Base-by-base conservation (phyloP, 1,140 invertebrate species). In the Oppia nitens region DNA sequence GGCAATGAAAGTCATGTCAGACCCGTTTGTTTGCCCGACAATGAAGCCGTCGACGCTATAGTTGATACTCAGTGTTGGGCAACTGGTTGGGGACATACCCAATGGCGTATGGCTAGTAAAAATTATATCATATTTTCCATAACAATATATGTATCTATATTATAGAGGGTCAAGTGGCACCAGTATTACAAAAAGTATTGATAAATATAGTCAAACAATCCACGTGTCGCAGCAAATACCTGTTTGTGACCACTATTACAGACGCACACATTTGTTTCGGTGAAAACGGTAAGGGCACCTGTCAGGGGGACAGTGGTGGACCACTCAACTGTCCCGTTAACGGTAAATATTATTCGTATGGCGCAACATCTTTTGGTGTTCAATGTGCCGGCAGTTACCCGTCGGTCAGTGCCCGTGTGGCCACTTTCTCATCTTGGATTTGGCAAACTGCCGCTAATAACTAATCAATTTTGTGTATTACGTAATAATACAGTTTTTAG, bases 241-340 rank as follows among this genome's bases (percentile, higher is more conserved):
- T 17, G 24, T 4, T 1, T 20, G 40, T 47, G 26, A n/a, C 25
- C 29, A 9, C 56, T 20, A 27, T 60, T 1, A 24, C 56, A 82
- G 84, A 86, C 71, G 81, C 11, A 14, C 51, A 45, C 28, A 17
- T 56, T 3, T 56, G 55, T 28, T 56, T 56, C 24, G 55, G 55
- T 21, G 55, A 56, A 21, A 56, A 56, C 21, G 21, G 32, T 11
- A 56, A 56, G 29, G 53, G 55, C 3, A 56, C 52, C 29, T 57
- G 54, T 21, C 52, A 60, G 51, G 58, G 57, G n/a, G 58, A 60
- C 32, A 47, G 32, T 45, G 58, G 58, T 24, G 58, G 58, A 24
- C 58, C 58, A 50, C 51, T 60, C n/a, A 55, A 58, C 11, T 60
- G 58, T 24, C 17, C 28, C 17, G 47, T 58, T 4, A 25, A 28